These are phyloP conservation scores for Melanargia galathea DNA, from an alignment of 2,888 invertebrate species.

Conservation along the genomic window DNA sequence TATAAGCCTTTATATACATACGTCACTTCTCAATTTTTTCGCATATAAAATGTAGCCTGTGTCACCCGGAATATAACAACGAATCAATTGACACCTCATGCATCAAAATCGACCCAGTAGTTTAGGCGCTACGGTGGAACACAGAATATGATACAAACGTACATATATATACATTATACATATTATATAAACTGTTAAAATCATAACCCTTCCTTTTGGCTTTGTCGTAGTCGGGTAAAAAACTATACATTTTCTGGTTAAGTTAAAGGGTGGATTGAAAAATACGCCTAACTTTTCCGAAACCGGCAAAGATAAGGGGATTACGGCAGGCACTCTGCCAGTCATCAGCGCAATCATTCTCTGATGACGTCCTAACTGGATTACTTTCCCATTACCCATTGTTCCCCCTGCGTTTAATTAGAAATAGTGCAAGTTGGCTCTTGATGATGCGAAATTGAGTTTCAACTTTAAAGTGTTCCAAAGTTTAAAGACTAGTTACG, in stretches of 20 bases:
- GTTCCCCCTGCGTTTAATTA: slow-evolving; percentile 41
- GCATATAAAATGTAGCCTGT: too few species aligned
- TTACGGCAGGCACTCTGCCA: slow-evolving; percentile 58
- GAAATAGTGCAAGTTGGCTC: slow-evolving; percentile 40
- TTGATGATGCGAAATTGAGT: slow-evolving; percentile 24
- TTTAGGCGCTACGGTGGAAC: too few species aligned
- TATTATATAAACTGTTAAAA: too few species aligned
- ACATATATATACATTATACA: too few species aligned
- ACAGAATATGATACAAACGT: too few species aligned
- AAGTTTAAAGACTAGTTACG: not conserved
- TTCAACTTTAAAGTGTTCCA: slow-evolving; percentile 12
- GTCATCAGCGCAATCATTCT: slow-evolving; percentile 68
- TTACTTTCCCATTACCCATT: slow-evolving; percentile 43
- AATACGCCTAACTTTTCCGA: slow-evolving; percentile 28
- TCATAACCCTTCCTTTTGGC: too few species aligned
- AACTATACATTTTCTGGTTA: not conserved
- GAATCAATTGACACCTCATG: too few species aligned
- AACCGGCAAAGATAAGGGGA: slow-evolving; percentile 52
- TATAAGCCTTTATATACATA: too few species aligned
- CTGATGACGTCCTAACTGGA: slow-evolving; percentile 43
- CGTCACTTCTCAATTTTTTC: too few species aligned
- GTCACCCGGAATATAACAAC: too few species aligned
- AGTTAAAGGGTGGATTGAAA: not conserved
- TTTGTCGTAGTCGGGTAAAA: too few species aligned
- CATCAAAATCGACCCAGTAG: too few species aligned